Evolutionary conservation across 2,797 vertebrate species (phyloP).

Genomic region (Petrocephalus sullivani): DNA sequence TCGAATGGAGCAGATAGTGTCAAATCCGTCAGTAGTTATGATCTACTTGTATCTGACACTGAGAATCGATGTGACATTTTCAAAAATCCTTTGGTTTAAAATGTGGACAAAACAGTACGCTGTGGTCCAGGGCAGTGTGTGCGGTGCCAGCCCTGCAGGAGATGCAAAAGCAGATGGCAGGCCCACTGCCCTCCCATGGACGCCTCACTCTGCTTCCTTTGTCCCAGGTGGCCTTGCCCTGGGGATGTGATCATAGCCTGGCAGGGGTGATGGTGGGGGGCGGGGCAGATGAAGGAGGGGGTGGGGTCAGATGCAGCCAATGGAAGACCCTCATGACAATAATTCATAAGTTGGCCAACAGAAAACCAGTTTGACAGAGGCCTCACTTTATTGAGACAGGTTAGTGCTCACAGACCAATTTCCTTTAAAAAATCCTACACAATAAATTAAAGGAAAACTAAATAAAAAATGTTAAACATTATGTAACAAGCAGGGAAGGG

Average conservation of each 20-base stretch:
- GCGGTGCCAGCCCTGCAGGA: background rate
- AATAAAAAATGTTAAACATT: constrained; percentile 55
- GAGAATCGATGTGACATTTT: background rate
- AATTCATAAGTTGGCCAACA: constrained; percentile 46
- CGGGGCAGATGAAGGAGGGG: background rate
- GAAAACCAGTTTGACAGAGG: constrained; percentile 59
- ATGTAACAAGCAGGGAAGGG: constrained; percentile 60
- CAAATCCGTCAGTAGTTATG: background rate
- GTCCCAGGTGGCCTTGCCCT: background rate
- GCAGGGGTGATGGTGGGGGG: background rate
- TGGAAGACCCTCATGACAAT: constrained; percentile 27
- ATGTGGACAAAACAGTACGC: background rate
- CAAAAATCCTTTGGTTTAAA: background rate
- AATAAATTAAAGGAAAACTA: constrained; percentile 59
- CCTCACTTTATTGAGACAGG: constrained; percentile 61
- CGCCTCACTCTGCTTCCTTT: background rate
- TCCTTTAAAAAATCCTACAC: constrained; percentile 44
- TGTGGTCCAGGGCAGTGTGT: background rate
- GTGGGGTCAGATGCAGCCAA: background rate
- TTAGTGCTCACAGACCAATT: constrained; percentile 66
- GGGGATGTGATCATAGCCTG: background rate
- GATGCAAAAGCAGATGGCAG: background rate
- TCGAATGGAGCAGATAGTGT: background rate
- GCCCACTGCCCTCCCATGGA: background rate
- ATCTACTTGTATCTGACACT: background rate